These are phyloP conservation scores for Strigops habroptila DNA, from an alignment of 2,113 vertebrate species.

Conservation along the genomic window DNA sequence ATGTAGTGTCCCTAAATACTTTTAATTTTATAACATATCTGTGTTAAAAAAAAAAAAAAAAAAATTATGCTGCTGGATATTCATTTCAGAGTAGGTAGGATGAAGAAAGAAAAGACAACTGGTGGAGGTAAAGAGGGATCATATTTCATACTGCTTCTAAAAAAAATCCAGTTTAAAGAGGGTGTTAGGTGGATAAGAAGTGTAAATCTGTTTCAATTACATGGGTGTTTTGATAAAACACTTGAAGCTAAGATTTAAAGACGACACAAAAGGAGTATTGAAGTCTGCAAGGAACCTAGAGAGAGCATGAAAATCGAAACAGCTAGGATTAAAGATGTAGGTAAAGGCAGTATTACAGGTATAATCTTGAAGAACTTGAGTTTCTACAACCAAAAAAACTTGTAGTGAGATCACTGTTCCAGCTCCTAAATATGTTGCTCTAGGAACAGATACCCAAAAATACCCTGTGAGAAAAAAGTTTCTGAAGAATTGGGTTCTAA, in stretches of 20 bases:
- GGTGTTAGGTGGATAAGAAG: neutral
- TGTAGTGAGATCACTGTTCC: neutral
- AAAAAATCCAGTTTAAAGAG: neutral
- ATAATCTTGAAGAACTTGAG: neutral
- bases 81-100: neutral
- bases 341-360: neutral
- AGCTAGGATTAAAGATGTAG: neutral
- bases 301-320: neutral
- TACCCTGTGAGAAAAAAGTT: neutral
- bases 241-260: conserved; percentile 1
- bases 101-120: neutral
- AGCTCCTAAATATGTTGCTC: neutral
- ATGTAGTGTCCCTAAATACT: neutral
- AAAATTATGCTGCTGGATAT: neutral
- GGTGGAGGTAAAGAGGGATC: neutral
- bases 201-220: neutral
- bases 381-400: neutral
- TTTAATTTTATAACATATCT: neutral
- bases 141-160: neutral
- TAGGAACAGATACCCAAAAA: neutral
- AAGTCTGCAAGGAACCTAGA: neutral
- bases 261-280: neutral
- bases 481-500: neutral
- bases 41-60: neutral
- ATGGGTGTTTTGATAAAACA: neutral